Evolutionary conservation across 2,888 invertebrate species (phyloP).

Genomic region (Mamestra brassicae): DNA sequence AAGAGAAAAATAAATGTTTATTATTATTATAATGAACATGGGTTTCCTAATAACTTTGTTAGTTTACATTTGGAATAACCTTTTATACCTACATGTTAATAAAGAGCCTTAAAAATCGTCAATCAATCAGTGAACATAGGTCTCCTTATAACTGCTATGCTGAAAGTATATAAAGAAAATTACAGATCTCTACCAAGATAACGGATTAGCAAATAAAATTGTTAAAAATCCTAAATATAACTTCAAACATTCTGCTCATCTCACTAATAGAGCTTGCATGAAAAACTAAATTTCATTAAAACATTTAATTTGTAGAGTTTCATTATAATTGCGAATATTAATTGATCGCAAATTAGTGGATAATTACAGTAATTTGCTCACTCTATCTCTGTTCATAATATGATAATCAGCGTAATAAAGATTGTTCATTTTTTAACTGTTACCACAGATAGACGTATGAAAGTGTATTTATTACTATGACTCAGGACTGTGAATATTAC

Average conservation of each 20-base stretch:
- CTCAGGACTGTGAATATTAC: neutral
- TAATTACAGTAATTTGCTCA: constrained; percentile 53
- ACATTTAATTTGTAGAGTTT: constrained; percentile 24
- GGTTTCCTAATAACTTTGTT: no score
- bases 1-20: no score
- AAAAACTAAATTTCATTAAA: constrained; percentile 4
- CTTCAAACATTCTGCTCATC: neutral
- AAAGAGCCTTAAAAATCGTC: no score
- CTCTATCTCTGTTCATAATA: constrained; percentile 47
- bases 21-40: no score
- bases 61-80: no score
- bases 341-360: constrained; percentile 55
- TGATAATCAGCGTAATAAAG: constrained; percentile 58
- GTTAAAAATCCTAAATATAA: neutral
- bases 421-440: constrained; percentile 49
- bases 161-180: neutral
- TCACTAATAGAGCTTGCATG: neutral
- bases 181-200: neutral
- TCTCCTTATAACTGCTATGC: neutral
- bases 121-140: no score
- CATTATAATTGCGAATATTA: constrained; percentile 51
- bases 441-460: constrained; percentile 4
- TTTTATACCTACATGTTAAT: no score
- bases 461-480: constrained; percentile 17
- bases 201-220: neutral